Conservation (phyloP, 23 tunicate genomes). For the Diplosoma virens region DNA sequence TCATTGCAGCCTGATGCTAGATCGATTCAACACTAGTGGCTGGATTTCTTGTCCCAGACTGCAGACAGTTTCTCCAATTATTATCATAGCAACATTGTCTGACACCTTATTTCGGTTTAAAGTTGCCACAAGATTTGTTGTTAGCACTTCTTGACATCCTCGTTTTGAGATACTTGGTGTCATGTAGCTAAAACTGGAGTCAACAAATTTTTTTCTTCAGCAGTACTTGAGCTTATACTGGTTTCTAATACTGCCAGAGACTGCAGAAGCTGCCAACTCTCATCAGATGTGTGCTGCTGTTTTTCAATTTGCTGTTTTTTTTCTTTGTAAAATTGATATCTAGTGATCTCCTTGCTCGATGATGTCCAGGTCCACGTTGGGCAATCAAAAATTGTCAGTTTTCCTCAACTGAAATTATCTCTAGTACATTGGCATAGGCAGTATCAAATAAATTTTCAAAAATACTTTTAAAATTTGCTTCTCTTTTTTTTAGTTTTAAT, state of each 20-base stretch:
- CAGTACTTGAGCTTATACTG: not conserved
- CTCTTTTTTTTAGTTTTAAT: no score
- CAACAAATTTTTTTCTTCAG: not conserved
- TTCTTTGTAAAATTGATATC: no score
- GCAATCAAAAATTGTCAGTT: no score
- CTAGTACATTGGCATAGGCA: no score
- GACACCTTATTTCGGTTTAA: slow-evolving; percentile 9
- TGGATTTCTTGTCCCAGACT: slow-evolving; percentile 20
- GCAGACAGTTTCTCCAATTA: slow-evolving; percentile 24
- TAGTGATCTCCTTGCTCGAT: no score
- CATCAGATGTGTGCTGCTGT: not conserved
- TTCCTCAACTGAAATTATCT: no score
- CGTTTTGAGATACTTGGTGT: not conserved
- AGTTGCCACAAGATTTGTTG: slow-evolving; percentile 11
- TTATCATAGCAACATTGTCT: not conserved
- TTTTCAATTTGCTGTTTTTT: not conserved
- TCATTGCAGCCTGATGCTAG: slow-evolving; percentile 2
- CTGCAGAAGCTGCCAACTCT: not conserved
- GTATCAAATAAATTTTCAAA: no score
- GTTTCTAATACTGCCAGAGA: slow-evolving; percentile 8
- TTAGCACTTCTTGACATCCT: slow-evolving; percentile 6
- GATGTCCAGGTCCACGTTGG: no score
- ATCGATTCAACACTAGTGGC: slow-evolving; percentile 10
- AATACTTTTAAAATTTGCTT: no score
- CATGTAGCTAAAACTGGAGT: not conserved